Base-by-base conservation (phyloP, 1,140 invertebrate species). In the Dinothrombium tinctorium region DNA sequence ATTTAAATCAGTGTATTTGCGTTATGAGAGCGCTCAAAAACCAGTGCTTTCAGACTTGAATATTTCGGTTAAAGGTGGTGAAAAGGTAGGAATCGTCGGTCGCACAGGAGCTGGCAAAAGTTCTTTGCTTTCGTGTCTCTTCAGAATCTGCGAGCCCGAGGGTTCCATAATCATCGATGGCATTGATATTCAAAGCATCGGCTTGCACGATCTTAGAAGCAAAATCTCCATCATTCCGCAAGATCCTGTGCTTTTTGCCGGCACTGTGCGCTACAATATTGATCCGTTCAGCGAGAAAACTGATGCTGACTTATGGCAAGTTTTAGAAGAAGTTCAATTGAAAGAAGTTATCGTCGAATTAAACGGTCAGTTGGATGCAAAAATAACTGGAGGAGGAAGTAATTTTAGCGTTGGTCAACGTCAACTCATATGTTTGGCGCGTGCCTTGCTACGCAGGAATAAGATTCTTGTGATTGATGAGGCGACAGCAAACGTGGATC, bases 241-340 rank as follows among this genome's bases (percentile, higher is more conserved):
- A 54, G 63, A 65, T 36, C 79, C 81, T 0, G 71, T 86, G 11
- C 54, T 86, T 1, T 87, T 86, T 53, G 75, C 76, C 1, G 79
- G 51, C 9, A 44, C 54, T 4, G 21, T 56, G 4, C 33, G 54
- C 22, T 37, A 46, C 17, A 56, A 56, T 47, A 33, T 56, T 7
- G 54, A 56, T 40, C 54, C 54, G 26, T 48, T 44, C 33, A 29
- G 40, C 21, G 25, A 36, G 11, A 43, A 46, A 25, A 35, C 14
- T 12, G 81, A 87, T 51, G 63, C 68, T 4, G 65, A 72, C 36
- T 55, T 55, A 48, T 80, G 50, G 79, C 71, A 53, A 48, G 78
- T 76, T 2, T 60, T 89, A 20, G 77, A 83, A 50, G 72, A 80
- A 46, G 48, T 51, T 22, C 72, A 79, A 52, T 47, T 80, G n/a